Base-by-base conservation (phyloP, 1,140 invertebrate species). In the Drosophila orena region DNA sequence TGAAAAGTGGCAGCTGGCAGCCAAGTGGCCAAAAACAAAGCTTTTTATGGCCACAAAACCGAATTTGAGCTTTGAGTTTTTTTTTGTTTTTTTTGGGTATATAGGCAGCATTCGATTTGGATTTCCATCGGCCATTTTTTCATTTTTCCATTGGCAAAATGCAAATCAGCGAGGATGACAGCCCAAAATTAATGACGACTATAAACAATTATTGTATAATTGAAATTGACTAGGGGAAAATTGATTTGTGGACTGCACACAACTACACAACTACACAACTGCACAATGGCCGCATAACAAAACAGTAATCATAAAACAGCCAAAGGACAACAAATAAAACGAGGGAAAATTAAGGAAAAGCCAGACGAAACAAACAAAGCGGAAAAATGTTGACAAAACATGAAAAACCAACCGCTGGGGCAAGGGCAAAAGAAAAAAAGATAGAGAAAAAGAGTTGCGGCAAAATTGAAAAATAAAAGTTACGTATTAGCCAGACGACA, bases 401-500 rank as follows among this genome's bases (percentile, higher is more conserved):
- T 79, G 35, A 47, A 47, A 47, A 61, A 37, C 10, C 24, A 74
- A 54, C 12, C 34, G 14, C 4, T 20, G 68, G 6, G 30, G 61
- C n/a, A 40, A 44, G 24, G 40, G 44, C 30, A 15, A 43, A 37
- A 61, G 40, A 46, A 15, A 43, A 37, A 61, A 44, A 46, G 5
- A 20, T 22, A 50, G 27, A 43, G 46, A 38, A 40, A 71, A 73
- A 72, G 65, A 69, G 60, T 79, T 76, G 58, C 70, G 58, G n/a
- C 22, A 14, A 76, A 91, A 91, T 91, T 89, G 81, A 84, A 91
- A 91, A 91, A 91, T 89, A 91, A 91, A 91, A 91, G 85, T 90
- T 72, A 79, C 72, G 68, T 75, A 79, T 79, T 79, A 81, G 66
- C 83, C 78, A 78, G 75, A 72, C 66, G 57, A 43, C 47, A 64